phyloP scores from a whole-genome alignment of 2,113 vertebrate species.

The Ascaphus truei region DNA sequence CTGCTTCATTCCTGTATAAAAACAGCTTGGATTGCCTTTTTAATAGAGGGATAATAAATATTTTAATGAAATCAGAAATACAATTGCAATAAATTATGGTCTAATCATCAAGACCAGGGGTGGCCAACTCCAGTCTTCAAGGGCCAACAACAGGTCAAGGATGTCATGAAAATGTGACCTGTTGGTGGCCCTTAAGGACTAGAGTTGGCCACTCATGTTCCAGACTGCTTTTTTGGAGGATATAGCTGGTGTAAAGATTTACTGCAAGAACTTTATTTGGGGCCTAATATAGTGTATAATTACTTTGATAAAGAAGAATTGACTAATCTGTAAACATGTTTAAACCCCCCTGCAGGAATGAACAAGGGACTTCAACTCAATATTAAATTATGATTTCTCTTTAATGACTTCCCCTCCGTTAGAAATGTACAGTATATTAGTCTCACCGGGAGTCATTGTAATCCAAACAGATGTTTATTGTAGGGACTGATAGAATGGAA shows the following conservation, averaged over 20 bases:
- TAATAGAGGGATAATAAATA: neutral
- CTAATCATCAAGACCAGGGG: no score
- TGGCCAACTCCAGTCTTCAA: no score
- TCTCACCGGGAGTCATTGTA: neutral
- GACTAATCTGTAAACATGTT: slow-evolving; percentile 28
- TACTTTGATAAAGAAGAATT: slow-evolving; percentile 29
- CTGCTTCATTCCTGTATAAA: no score
- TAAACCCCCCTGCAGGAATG: neutral
- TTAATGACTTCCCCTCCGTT: neutral
- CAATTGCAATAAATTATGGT: slow-evolving; percentile 5
- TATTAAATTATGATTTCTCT: neutral
- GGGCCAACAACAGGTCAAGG: no score
- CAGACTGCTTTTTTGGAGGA: neutral
- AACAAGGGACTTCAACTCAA: neutral
- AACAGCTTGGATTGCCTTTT: neutral
- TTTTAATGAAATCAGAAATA: slow-evolving; percentile 1
- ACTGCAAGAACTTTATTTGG: neutral
- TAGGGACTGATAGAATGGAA: neutral
- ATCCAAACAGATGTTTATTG: neutral
- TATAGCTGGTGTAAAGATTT: slow-evolving; percentile 21
- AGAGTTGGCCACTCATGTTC: no score
- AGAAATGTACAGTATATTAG: neutral
- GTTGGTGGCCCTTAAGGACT: no score
- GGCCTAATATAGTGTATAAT: slow-evolving; percentile 26
- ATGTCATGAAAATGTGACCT: no score